These are phyloP conservation scores for Arge pagana DNA, from an alignment of 2,888 invertebrate genomes.

Conservation along the genomic window DNA sequence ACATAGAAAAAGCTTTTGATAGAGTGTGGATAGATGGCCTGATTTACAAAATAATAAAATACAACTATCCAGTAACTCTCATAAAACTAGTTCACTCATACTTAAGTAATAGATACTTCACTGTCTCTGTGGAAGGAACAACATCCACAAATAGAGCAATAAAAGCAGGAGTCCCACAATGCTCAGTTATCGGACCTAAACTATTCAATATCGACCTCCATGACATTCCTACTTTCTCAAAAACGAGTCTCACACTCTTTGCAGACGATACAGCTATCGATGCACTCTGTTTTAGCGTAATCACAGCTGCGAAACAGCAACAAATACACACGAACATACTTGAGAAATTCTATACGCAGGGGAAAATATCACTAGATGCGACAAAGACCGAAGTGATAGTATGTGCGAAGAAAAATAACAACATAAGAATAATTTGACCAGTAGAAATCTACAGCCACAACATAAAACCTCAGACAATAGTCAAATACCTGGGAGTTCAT, in stretches of 20 bases:
- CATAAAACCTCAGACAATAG: slow-evolving; percentile 20
- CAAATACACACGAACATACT: slow-evolving; percentile 28
- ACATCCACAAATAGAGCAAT: slow-evolving; percentile 25
- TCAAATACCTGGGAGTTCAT: slow-evolving; percentile 35
- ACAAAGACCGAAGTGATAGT: slow-evolving; percentile 28
- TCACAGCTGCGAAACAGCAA: slow-evolving; percentile 29
- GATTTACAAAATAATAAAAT: slow-evolving; percentile 38
- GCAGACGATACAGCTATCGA: slow-evolving; percentile 36
- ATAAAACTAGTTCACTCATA: slow-evolving; percentile 38
- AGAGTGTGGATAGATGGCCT: slow-evolving; percentile 45
- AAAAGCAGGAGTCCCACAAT: slow-evolving; percentile 31
- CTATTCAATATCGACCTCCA: slow-evolving; percentile 37
- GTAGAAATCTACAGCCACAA: slow-evolving; percentile 26
- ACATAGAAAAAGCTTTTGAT: slow-evolving; percentile 49
- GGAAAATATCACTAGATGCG: slow-evolving; percentile 25
- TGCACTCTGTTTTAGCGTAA: slow-evolving; percentile 29
- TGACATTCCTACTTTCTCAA: slow-evolving; percentile 25
- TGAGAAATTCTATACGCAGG: slow-evolving; percentile 15
- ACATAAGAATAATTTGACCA: slow-evolving; percentile 23
- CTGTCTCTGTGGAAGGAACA: slow-evolving; percentile 31
- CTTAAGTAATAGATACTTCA: slow-evolving; percentile 31
- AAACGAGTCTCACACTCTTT: slow-evolving; percentile 28
- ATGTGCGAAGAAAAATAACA: slow-evolving; percentile 23
- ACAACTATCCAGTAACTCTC: slow-evolving; percentile 32
- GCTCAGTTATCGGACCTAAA: slow-evolving; percentile 33